Base-by-base conservation (phyloP, 2,113 vertebrate species). In the Centropus bengalensis region DNA sequence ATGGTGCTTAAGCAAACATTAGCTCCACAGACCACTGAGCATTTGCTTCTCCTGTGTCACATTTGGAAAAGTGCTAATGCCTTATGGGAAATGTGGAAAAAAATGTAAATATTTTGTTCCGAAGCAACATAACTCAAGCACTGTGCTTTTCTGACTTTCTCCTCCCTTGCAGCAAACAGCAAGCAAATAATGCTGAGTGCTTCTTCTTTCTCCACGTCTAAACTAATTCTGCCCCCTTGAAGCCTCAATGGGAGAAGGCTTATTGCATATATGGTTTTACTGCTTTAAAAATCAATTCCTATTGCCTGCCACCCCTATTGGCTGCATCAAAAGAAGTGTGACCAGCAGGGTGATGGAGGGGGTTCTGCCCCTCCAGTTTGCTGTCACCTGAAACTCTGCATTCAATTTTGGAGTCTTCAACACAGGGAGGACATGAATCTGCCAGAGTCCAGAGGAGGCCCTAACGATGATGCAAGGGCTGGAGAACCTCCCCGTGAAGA, bases 181-280 rank as follows among this genome's bases (percentile, higher is more conserved):
- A 0, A 76, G 79, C 17, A 1, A 92, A 20, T 27, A 54, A 71
- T 21, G 18, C 12, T 0, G 0, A 44, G 9, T 4, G 7, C 16
- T 69, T 21, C 73, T 78, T 56, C 47, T 54, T 64, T 32, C 32
- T 82, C 32, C 22, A 1, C 0, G 6, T 7, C 58, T 40, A 22
- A 77, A 21, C 28, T 73, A 22, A 2, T 30, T 27, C 36, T 49
- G 32, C 6, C 38, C 54, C 59, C 52, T 47, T 33, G 51, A 28
- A 59, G 70, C 19, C 15, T 23, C 84, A 52, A 17, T 12, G 32
- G 32, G n/a, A 77, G 44, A 26, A 80, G 68, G 5, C 8, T 64
- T 77, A 58, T 52, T 30, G 54, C 44, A 45, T 26, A 5, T 5
- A 4, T 51, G n/a, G 7, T 17, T 76, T 47, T 42, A 19, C 10